Evolutionary conservation across 2,888 invertebrate species (phyloP), one percentile per base, ranked within the genome.

Genomic region (Pristionchus japonicus): DNA sequence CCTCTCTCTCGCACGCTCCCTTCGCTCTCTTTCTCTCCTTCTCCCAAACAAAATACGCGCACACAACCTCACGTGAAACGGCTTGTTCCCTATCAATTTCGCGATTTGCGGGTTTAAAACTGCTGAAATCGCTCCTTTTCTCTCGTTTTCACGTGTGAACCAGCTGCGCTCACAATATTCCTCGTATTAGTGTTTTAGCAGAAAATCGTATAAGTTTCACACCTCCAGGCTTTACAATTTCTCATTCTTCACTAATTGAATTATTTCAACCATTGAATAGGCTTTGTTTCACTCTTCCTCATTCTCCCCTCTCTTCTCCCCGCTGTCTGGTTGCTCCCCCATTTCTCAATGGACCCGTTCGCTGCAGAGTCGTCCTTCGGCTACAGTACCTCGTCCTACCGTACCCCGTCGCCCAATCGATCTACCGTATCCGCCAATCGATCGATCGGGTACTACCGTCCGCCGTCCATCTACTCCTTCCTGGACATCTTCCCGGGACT

Each of bases 21-120:
- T n/a, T n/a, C n/a, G n/a, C n/a, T n/a, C n/a, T n/a, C n/a, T n/a
- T n/a, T n/a, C n/a, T n/a, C n/a, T n/a, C 31, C 47, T 15, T 20
- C 43, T 11, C 47, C 37, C 77, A 23, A 77, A 77, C 77, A 77
- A 77, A 77, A 77, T 77, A 77, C 43, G 57, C 52, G 52, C 52
- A 74, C 74, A 31, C n/a, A 77, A 70, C 70, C 70, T 37, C 77
- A 77, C 77, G 77, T 77, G 77, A 77, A 77, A 77, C n/a, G 11
- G 40, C 77, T 77, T 47, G 37, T 43, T n/a, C 27, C 7, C 77
- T 1, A 15, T n/a, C 67, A 20, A 17, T 67, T 67, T 67, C 67
- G 34, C 67, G 67, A 13, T 34, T 67, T 67, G 31, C 67, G 20
- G 2, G 15, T 11, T n/a, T 57, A 57, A 57, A 57, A 57, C n/a